A percentile compares a stretch with the other conserved stretches of the same genome.
These are phyloP conservation scores for Myotis findleyi DNA, from an alignment of 2,797 vertebrate species.

Conservation along the genomic window DNA sequence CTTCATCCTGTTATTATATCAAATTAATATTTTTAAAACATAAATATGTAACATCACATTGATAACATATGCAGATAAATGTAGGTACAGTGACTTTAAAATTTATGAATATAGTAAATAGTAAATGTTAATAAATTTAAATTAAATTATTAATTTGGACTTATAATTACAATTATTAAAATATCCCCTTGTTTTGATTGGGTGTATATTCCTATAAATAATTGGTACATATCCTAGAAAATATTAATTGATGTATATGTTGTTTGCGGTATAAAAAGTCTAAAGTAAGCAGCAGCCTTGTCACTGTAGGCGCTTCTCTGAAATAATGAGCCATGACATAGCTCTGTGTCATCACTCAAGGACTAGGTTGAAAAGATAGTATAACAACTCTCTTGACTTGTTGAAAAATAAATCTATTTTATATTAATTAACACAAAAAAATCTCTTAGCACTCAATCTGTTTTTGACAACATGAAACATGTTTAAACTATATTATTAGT, in stretches of 20 bases:
- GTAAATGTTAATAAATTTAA: neutral
- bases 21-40: neutral
- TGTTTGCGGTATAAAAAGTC: neutral
- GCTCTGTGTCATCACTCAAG: neutral
- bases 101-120: neutral
- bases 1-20: neutral
- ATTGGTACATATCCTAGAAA: neutral
- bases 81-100: neutral
- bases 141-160: neutral
- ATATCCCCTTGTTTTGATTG: neutral
- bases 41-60: neutral
- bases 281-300: neutral
- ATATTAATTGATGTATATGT: neutral
- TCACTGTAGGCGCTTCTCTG: neutral
- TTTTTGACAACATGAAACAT: neutral
- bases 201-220: neutral
- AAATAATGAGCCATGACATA: neutral
- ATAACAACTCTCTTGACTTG: neutral
- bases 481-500: neutral
- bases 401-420: neutral
- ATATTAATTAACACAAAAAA: neutral
- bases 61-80: neutral
- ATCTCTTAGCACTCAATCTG: neutral
- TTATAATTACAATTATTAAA: neutral
- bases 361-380: neutral